Percentiles rank a stretch among this genome's conserved stretches.
phyloP scores from a whole-genome alignment of 2,888 invertebrate species.

The Eumerus sabulonum region DNA sequence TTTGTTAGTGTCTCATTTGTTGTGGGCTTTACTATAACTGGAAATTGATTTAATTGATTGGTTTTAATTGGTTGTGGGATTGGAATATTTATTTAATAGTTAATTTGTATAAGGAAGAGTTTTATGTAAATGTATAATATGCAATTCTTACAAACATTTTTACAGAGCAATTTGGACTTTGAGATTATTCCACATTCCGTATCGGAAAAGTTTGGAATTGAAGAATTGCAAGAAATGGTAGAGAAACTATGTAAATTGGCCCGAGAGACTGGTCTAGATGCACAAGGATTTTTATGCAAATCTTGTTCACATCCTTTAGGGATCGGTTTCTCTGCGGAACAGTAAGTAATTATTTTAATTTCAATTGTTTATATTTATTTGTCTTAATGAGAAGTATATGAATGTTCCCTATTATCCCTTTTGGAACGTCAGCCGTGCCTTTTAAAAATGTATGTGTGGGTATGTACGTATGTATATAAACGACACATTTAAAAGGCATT shows the following conservation, averaged over 20 bases:
- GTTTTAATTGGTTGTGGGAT: neutral
- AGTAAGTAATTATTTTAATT: slow-evolving; percentile 74
- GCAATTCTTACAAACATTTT: neutral
- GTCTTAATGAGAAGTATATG: too few relatives aligned
- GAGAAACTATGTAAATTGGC: slow-evolving; percentile 84
- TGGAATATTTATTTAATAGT: neutral
- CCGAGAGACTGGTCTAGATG: slow-evolving; percentile 89
- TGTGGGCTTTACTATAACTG: too few relatives aligned
- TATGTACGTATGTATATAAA: too few relatives aligned
- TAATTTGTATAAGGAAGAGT: too few relatives aligned
- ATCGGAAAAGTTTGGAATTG: slow-evolving; percentile 81
- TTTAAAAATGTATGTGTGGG: too few relatives aligned
- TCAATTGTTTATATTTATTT: neutral
- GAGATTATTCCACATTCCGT: slow-evolving; percentile 81
- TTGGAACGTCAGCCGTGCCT: too few relatives aligned
- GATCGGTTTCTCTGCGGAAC: slow-evolving; percentile 81
- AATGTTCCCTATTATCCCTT: too few relatives aligned
- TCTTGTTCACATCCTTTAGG: slow-evolving; percentile 81
- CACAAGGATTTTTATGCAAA: slow-evolving; percentile 92
- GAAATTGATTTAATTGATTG: too few relatives aligned
- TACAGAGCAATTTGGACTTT: slow-evolving; percentile 80
- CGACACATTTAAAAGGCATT: too few relatives aligned
- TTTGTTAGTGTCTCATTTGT: too few relatives aligned
- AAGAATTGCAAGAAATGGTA: slow-evolving; percentile 82
- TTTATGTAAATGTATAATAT: too few relatives aligned